phyloP scores from a whole-genome alignment of 2,797 vertebrate species.

The Tapera naevia region DNA sequence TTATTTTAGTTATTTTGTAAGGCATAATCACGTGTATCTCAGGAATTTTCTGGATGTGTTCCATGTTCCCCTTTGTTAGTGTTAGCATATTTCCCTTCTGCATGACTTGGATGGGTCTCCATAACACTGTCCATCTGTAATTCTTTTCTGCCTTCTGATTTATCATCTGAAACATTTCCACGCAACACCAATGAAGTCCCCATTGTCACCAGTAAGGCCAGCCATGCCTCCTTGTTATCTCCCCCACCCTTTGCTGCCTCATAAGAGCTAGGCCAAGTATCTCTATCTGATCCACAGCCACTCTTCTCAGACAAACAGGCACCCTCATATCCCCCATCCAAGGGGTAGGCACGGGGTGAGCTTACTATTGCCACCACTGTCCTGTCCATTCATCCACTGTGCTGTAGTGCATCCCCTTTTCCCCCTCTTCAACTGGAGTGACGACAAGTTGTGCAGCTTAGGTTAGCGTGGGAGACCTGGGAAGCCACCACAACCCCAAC shows the following conservation, averaged over 20 bases:
- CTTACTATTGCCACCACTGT: accelerated
- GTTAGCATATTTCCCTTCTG: neutral
- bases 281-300: neutral
- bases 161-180: neutral
- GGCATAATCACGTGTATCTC: neutral
- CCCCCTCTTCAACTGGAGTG: neutral
- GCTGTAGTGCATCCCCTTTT: neutral
- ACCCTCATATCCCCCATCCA: neutral
- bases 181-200: neutral
- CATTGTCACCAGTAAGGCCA: neutral
- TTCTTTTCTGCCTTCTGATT: neutral
- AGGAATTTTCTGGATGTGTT: neutral
- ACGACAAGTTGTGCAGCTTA: neutral
- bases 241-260: neutral
- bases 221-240: accelerated
- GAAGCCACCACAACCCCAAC: neutral
- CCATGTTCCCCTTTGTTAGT: neutral
- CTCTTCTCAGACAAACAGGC: neutral
- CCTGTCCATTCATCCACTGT: neutral
- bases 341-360: neutral
- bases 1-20: neutral
- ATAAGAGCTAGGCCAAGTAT: neutral
- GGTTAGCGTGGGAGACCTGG: neutral
- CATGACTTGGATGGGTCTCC: neutral
- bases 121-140: neutral